Conservation (phyloP, 2,797 vertebrate species). For the Rhinichthys osculus region DNA sequence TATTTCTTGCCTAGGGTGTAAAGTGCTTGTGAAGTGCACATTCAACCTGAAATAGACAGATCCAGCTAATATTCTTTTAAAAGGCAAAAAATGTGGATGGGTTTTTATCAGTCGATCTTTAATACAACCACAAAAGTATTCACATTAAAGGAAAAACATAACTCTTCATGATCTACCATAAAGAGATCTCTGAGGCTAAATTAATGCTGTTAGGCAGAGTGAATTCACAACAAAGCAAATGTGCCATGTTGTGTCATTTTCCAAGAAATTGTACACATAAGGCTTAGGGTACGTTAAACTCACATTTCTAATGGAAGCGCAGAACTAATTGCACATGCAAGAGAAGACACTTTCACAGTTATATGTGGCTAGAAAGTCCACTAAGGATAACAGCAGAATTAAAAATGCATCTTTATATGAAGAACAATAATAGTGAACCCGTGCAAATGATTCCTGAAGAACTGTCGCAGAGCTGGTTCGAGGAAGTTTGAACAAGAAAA, state of each 20-base stretch:
- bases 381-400: constrained; percentile 37
- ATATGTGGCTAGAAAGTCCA: constrained; percentile 37
- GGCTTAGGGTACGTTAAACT: constrained; percentile 52
- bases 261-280: constrained; percentile 47
- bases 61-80: neutral
- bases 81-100: constrained; percentile 32
- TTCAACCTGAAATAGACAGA: constrained; percentile 42
- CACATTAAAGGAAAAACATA: constrained; percentile 47
- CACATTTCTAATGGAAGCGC: constrained; percentile 47
- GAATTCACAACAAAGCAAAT: constrained; percentile 47
- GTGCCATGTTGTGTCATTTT: constrained; percentile 16
- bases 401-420: constrained; percentile 37
- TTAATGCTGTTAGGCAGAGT: constrained; percentile 40
- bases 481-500: constrained; percentile 37
- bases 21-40: constrained; percentile 44
- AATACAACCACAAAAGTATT: constrained; percentile 46
- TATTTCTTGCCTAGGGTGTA: constrained; percentile 47
- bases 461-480: neutral
- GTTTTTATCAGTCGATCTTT: constrained; percentile 46
- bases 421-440: constrained; percentile 36
- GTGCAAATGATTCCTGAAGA: constrained; percentile 19
- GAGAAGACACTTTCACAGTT: constrained; percentile 39
- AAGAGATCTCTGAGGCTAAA: constrained; percentile 24
- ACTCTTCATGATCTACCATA: constrained; percentile 20
- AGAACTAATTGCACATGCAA: constrained; percentile 44